Base-by-base conservation (phyloP, 2,888 invertebrate species). In the Polydesmus complanatus region DNA sequence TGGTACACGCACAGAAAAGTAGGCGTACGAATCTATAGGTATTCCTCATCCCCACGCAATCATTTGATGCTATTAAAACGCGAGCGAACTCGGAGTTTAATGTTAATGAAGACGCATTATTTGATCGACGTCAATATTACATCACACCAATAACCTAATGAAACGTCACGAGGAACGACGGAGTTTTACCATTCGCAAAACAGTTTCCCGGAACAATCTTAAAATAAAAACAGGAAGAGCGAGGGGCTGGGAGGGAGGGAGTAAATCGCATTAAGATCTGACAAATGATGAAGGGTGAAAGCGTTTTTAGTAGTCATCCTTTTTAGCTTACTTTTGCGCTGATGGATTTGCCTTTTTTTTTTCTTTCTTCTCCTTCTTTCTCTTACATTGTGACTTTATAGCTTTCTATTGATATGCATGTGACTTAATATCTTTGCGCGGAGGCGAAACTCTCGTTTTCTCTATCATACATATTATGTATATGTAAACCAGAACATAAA, bases 241-340 rank as follows among this genome's bases (percentile, higher is more conserved):
- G 18, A 47, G 48, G 48, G 18, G 48, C 48, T 14, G 18, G 18
- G 18, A 11, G 48, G 11, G 18, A 47, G 18, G 21, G 51, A 37
- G 55, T 37, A 56, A 57, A 57, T 57, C 50, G 57, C 57, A 57
- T 57, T 57, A 57, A 57, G 57, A 57, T 47, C 57, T 57, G 57
- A 57, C 47, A 57, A 57, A 57, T 57, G 57, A 56, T 56, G 56
- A 56, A 49, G 56, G 56, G 55, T 37, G 37, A 56, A 49, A 23
- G 49, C 57, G 37, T 37, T 37, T 37, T 37, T 37, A 37, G 37
- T 37, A 37, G 37, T 37, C 37, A 37, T 37, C 37, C 37, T 37
- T 37, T 37, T 37, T 37, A 37, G 37, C 37, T 37, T 37, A 37
- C 37, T 37, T 37, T 37, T 14, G n/a, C 5, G 14, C 37, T 37